phyloP scores from a whole-genome alignment of 2,797 vertebrate genomes.

The Apogon hyalosoma region DNA sequence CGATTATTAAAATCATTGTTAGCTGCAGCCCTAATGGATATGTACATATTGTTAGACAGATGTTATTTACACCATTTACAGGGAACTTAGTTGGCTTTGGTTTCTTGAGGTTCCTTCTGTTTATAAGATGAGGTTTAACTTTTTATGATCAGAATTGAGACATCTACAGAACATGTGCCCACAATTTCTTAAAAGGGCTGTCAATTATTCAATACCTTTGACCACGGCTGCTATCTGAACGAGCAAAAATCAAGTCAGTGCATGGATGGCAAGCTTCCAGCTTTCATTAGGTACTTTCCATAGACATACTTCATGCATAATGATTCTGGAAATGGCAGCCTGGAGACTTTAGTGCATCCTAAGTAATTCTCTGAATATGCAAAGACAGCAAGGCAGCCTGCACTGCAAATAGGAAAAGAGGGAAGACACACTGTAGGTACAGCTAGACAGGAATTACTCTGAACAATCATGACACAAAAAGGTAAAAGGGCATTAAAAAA shows the following conservation, averaged over 20 bases:
- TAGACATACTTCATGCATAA: constrained; percentile 50
- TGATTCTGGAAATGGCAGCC: constrained; percentile 47
- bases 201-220: constrained; percentile 48
- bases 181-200: constrained; percentile 38
- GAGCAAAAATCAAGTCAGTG: constrained; percentile 20
- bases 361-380: constrained; percentile 52
- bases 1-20: too few relatives aligned
- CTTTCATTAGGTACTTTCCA: constrained; percentile 43
- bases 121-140: constrained; percentile 3
- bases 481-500: constrained; percentile 36
- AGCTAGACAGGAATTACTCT: constrained; percentile 1
- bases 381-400: constrained; percentile 16
- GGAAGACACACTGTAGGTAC: neutral
- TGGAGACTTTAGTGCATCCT: constrained; percentile 32
- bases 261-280: constrained; percentile 37
- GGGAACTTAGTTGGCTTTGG: too few relatives aligned
- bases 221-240: constrained; percentile 24
- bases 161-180: neutral
- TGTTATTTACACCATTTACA: too few relatives aligned
- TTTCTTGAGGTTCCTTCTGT: too few relatives aligned
- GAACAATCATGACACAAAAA: constrained; percentile 17
- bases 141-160: constrained; percentile 20
- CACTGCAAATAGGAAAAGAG: neutral
- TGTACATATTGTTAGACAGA: too few relatives aligned
- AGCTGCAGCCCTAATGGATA: too few relatives aligned